Evolutionary conservation across 2,113 vertebrate species (phyloP).

Genomic region (rabbit (Oryctolagus cuniculus)): mOryCun1.1 NC_091450.1:4111001-4111500

Average conservation of each 20-base stretch:
- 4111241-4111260: constrained; percentile 53
- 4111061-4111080: background rate
- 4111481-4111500: too few species aligned
- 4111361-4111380: too few species aligned
- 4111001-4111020: background rate
- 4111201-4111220: background rate
- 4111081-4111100: background rate
- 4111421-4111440: too few species aligned
- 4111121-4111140: background rate
- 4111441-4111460: too few species aligned
- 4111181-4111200: constrained; percentile 46
- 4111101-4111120: background rate
- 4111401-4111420: too few species aligned
- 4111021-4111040: background rate
- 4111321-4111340: too few species aligned
- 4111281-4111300: background rate
- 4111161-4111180: constrained; percentile 38
- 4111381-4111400: too few species aligned
- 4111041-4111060: background rate
- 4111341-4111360: too few species aligned
- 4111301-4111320: background rate
- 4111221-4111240: background rate
- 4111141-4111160: background rate
- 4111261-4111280: background rate
- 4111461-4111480: too few species aligned